Percentiles rank a stretch among this genome's conserved stretches.
These are phyloP conservation scores for Labia minor DNA, from an alignment of 2,888 invertebrate species.

Conservation along the genomic window DNA sequence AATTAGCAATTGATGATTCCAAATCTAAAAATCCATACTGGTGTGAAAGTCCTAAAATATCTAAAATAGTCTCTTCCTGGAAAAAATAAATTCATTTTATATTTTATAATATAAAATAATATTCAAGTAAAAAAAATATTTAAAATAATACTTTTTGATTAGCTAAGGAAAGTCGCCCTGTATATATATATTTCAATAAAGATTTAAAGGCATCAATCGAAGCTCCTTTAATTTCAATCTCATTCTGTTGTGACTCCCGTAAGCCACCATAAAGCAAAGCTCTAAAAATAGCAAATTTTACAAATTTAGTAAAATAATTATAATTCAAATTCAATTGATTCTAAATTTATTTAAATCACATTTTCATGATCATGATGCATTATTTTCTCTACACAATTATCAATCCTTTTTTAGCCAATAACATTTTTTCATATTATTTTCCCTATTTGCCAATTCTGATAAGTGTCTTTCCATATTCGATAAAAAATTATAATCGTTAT, in stretches of 20 bases:
- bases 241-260: slow-evolving; percentile 55
- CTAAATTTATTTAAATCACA: no score
- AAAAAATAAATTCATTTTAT: not conserved
- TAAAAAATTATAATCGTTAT: no score
- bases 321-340: no score
- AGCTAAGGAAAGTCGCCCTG: slow-evolving; percentile 56
- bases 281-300: slow-evolving; percentile 30
- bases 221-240: slow-evolving; percentile 76
- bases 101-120: no score
- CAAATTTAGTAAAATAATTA: no score
- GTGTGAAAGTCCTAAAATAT: slow-evolving; percentile 74
- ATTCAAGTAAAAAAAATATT: slow-evolving; percentile 9
- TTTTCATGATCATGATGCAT: no score
- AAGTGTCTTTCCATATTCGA: no score
- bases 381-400: no score
- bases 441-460: no score
- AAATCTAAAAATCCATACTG: slow-evolving; percentile 90
- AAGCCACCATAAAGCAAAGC: slow-evolving; percentile 52
- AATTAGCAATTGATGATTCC: slow-evolving; percentile 85
- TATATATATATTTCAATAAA: slow-evolving; percentile 91
- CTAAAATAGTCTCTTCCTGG: not conserved
- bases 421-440: no score
- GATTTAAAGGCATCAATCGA: slow-evolving; percentile 75
- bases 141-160: slow-evolving; percentile 43
- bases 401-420: no score